These are phyloP conservation scores for Protodeltote pygarga DNA, from an alignment of 2,888 invertebrate species.

Conservation along the genomic window DNA sequence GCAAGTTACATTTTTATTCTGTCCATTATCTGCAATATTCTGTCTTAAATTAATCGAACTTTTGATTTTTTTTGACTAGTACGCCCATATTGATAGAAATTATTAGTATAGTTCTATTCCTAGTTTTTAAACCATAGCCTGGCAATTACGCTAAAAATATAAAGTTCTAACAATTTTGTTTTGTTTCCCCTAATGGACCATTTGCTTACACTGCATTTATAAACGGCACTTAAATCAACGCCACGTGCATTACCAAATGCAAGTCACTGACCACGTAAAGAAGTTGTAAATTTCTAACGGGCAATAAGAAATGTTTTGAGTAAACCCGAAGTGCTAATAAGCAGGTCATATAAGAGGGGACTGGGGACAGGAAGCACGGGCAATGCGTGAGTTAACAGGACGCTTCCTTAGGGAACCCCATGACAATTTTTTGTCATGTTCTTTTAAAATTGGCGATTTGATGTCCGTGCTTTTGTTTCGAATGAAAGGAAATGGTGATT, in stretches of 20 bases:
- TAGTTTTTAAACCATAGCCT: no score
- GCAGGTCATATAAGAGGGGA: slow-evolving; percentile 66
- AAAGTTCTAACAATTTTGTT: no score
- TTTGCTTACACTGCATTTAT: not conserved
- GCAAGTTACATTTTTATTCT: no score
- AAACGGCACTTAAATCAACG: slow-evolving; percentile 4
- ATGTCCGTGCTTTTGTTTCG: slow-evolving; percentile 39
- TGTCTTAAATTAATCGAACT: no score
- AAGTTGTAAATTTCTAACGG: slow-evolving; percentile 52
- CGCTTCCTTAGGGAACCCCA: slow-evolving; percentile 75
- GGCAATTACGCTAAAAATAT: no score
- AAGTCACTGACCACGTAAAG: slow-evolving; percentile 38
- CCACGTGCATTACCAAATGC: slow-evolving; percentile 21
- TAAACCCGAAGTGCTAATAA: slow-evolving; percentile 67
- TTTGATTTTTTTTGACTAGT: no score
- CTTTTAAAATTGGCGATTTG: slow-evolving; percentile 60
- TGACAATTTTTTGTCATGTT: slow-evolving; percentile 61
- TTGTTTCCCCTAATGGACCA: not conserved
- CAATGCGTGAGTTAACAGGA: slow-evolving; percentile 80
- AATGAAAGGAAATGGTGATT: slow-evolving; percentile 39
- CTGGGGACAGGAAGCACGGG: slow-evolving; percentile 77
- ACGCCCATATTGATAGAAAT: no score
- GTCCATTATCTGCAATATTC: no score
- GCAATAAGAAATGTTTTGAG: slow-evolving; percentile 54
- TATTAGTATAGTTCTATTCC: no score